phyloP scores from a whole-genome alignment of 2,888 invertebrate genomes.

The Coleophora deauratella region DNA sequence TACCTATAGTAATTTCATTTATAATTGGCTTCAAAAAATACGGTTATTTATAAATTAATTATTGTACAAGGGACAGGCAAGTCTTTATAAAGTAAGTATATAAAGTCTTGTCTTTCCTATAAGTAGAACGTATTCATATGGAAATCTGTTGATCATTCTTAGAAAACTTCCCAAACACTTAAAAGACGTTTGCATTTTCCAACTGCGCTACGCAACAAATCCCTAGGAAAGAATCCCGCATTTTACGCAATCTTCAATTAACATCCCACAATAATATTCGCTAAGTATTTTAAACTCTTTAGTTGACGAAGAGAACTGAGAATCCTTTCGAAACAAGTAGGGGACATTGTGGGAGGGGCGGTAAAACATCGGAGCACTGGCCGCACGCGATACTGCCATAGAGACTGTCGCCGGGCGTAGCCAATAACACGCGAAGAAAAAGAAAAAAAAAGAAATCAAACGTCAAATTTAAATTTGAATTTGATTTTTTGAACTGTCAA shows the following conservation, averaged over 20 bases:
- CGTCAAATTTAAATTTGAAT: constrained; percentile 22
- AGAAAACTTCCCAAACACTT: too few relatives aligned
- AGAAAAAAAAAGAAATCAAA: constrained; percentile 19
- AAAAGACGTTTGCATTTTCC: too few relatives aligned
- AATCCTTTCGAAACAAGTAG: constrained; percentile 68
- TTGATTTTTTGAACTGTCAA: constrained; percentile 27
- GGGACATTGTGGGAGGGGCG: constrained; percentile 63
- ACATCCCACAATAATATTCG: constrained; percentile 31
- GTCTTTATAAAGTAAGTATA: too few relatives aligned
- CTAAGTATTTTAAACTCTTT: constrained; percentile 37
- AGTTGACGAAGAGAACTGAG: constrained; percentile 13
- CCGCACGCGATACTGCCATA: constrained; percentile 50
- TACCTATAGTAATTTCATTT: too few relatives aligned
- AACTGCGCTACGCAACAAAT: too few relatives aligned
- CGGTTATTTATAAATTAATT: too few relatives aligned
- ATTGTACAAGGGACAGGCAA: too few relatives aligned
- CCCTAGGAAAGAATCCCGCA: constrained; percentile 14
- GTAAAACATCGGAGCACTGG: constrained; percentile 58
- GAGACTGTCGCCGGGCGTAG: constrained; percentile 47
- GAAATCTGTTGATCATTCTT: too few relatives aligned
- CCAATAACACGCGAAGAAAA: constrained; percentile 33
- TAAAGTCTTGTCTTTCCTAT: too few relatives aligned
- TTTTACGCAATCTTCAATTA: constrained; percentile 53
- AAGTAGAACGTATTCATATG: too few relatives aligned
- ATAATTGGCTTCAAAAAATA: too few relatives aligned